Conservation (phyloP, 2,113 vertebrate genomes). For the Onychorhynchus coronatus region DNA sequence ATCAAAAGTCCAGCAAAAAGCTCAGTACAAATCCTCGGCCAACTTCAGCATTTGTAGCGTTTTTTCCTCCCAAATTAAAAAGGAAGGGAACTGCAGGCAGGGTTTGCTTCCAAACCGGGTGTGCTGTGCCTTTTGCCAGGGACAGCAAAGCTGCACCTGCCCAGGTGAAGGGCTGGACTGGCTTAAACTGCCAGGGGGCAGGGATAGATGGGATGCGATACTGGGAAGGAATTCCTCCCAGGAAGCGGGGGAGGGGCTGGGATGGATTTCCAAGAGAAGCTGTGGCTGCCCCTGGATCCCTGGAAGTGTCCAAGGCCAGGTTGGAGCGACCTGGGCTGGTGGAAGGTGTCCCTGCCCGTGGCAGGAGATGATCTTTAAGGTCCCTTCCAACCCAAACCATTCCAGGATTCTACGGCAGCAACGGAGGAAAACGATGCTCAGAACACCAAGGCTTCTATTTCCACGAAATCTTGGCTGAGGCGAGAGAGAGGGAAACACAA, state of each 20-base stretch:
- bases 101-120: neutral
- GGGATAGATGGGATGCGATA: neutral
- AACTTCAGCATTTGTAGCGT: neutral
- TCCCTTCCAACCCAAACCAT: neutral
- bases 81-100: neutral
- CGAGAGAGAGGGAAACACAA: neutral
- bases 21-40: neutral
- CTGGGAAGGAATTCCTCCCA: neutral
- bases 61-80: neutral
- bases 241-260: neutral
- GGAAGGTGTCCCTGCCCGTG: neutral
- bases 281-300: neutral
- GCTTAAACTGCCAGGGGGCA: neutral
- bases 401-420: neutral
- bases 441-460: neutral
- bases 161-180: neutral
- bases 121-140: neutral
- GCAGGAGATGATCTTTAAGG: neutral
- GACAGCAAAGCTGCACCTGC: neutral
- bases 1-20: neutral
- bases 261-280: neutral
- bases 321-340: rapidly evolving
- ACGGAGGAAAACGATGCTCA: rapidly evolving
- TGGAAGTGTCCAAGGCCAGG: neutral
- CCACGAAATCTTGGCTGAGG: neutral